Percentiles rank a stretch among this genome's conserved stretches.
Conservation (phyloP, 2,888 invertebrate species). For the Nemotelus pantherinus region DNA sequence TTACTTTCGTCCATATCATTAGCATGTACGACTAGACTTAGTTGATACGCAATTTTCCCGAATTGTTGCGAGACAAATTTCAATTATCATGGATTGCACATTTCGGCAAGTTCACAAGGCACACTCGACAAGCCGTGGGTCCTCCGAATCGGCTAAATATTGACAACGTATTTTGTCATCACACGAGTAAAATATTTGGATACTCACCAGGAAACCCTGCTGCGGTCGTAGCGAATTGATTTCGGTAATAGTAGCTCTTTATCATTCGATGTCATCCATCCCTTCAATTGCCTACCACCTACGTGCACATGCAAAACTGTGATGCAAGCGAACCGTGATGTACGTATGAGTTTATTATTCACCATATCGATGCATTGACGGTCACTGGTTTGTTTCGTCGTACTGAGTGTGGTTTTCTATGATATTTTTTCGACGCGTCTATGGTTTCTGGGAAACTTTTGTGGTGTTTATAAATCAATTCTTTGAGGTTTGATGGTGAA, state of each 20-base stretch:
- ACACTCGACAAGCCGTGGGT: background rate
- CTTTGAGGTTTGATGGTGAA: constrained; percentile 33
- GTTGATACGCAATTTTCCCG: no score
- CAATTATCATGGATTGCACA: constrained; percentile 5
- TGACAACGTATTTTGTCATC: constrained; percentile 11
- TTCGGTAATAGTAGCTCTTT: background rate
- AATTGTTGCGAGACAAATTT: constrained; percentile 12
- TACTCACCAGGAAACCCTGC: background rate
- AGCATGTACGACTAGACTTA: no score
- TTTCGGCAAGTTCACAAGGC: background rate
- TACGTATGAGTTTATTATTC: no score
- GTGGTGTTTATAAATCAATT: constrained; percentile 35
- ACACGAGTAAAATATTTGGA: constrained; percentile 21
- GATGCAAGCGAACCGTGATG: background rate
- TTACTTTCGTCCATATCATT: no score
- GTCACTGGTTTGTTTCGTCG: no score
- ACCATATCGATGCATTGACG: no score
- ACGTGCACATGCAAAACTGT: constrained; percentile 25
- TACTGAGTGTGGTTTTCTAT: no score
- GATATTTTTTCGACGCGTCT: background rate
- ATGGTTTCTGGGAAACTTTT: constrained; percentile 33
- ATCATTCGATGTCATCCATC: background rate
- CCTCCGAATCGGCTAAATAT: constrained; percentile 6
- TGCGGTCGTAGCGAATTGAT: constrained; percentile 19
- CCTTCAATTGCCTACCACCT: background rate